Conservation (phyloP, 2,888 invertebrate species). For the Crioceris asparagi region DNA sequence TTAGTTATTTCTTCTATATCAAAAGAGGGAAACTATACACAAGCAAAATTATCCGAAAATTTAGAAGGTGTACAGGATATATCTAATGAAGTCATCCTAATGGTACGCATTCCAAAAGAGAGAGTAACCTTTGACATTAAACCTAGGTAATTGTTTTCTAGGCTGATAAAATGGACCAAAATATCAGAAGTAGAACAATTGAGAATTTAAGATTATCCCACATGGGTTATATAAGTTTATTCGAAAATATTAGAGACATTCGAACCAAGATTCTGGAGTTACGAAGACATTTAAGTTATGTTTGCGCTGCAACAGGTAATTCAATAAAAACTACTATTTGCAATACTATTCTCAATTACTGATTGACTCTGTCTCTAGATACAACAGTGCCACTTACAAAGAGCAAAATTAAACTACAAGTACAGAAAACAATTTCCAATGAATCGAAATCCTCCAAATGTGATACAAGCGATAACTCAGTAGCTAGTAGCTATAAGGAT, state of each 20-base stretch:
- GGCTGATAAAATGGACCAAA: conserved; percentile 20
- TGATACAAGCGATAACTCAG: conserved; percentile 16
- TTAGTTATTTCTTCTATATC: conserved; percentile 25
- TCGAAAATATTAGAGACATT: conserved; percentile 23
- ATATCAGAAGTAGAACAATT: conserved; percentile 13
- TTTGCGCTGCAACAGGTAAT: conserved; percentile 37
- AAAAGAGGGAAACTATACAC: conserved; percentile 23
- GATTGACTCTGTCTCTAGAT: conserved; percentile 20
- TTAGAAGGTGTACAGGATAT: conserved; percentile 35
- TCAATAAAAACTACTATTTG: too few species aligned
- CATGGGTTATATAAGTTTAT: conserved; percentile 8
- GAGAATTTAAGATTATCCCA: conserved; percentile 8
- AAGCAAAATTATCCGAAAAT: conserved; percentile 26
- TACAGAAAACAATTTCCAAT: conserved; percentile 20
- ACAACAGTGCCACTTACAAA: conserved; percentile 26
- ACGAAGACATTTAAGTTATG: conserved; percentile 34
- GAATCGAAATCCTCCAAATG: conserved; percentile 21
- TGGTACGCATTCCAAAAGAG: too few species aligned
- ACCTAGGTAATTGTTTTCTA: conserved; percentile 16
- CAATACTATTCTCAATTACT: background rate
- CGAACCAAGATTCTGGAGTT: conserved; percentile 36
- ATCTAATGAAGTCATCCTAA: conserved; percentile 33
- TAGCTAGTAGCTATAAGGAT: conserved; percentile 14
- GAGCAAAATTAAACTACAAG: conserved; percentile 25
- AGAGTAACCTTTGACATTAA: too few species aligned